A percentile compares a stretch with the other conserved stretches of the same genome.
phyloP scores from a whole-genome alignment of 2,113 vertebrate species.

The Eolophus roseicapilla region DNA sequence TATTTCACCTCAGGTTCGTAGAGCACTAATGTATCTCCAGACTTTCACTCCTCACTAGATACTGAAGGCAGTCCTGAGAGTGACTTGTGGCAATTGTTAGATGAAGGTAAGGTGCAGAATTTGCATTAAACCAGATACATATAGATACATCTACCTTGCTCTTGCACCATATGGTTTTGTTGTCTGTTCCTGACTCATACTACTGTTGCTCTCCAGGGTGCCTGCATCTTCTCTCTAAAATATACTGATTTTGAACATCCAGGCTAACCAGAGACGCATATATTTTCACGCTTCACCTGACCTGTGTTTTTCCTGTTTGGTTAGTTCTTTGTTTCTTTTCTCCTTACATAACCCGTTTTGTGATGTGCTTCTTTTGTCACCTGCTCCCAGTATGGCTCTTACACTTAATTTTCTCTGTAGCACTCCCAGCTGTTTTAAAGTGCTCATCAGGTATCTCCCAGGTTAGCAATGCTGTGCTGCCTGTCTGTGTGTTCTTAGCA shows the following conservation, averaged over 20 bases:
- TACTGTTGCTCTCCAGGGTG: background rate
- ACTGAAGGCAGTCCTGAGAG: background rate
- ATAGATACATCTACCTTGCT: background rate
- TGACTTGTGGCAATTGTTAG: background rate
- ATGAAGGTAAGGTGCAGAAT: background rate
- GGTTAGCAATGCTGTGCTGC: background rate
- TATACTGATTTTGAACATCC: background rate
- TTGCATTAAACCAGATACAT: no score
- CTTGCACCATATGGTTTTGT: no score
- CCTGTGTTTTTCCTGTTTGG: background rate
- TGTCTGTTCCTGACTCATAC: background rate
- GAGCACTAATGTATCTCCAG: background rate
- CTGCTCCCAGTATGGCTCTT: background rate
- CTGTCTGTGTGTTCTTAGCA: background rate
- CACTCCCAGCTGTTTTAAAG: background rate
- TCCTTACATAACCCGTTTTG: background rate
- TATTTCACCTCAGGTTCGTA: conserved; percentile 88
- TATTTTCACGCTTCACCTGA: background rate
- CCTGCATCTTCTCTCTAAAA: background rate
- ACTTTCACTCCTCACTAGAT: background rate
- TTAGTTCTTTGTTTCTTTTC: background rate
- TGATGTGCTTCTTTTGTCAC: background rate
- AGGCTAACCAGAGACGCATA: background rate
- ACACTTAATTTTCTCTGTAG: background rate
- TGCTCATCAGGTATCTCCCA: background rate